These are phyloP conservation scores for Cantharis rustica DNA, from an alignment of 2,888 invertebrate genomes.

Conservation along the genomic window DNA sequence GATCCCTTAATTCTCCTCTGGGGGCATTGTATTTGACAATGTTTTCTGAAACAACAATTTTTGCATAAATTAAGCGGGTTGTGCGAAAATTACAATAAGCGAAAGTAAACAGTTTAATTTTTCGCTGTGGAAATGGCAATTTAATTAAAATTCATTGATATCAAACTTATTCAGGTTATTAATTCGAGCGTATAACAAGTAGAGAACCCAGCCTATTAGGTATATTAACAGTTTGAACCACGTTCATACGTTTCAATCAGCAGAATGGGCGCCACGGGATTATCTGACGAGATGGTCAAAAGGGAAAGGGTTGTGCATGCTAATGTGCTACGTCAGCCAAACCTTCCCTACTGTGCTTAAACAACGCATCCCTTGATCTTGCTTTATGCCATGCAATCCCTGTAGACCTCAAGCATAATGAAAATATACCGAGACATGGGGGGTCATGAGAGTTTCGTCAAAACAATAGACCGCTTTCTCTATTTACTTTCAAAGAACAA, in stretches of 20 bases:
- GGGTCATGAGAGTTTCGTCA: constrained; percentile 17
- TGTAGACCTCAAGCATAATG: constrained; percentile 31
- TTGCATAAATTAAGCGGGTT: not conserved
- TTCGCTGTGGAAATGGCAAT: not conserved
- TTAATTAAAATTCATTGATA: constrained; percentile 1
- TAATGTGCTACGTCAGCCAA: constrained; percentile 22
- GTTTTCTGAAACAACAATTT: constrained; percentile 61
- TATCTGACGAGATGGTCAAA: constrained; percentile 21
- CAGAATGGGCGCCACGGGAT: constrained; percentile 26
- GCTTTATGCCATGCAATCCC: constrained; percentile 31
- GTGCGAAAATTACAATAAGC: not conserved
- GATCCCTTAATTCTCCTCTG: constrained; percentile 66
- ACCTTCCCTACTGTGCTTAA: constrained; percentile 12
- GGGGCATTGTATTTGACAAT: constrained; percentile 71
- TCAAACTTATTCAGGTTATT: not conserved
- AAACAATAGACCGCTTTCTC: constrained; percentile 21
- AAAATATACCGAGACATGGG: constrained; percentile 35
- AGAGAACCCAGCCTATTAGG: constrained; percentile 1
- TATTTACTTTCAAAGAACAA: constrained; percentile 17
- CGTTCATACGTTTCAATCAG: constrained; percentile 30
- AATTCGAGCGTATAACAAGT: not conserved
- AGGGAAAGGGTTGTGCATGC: constrained; percentile 30
- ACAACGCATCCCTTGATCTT: constrained; percentile 31
- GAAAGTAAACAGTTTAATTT: not conserved
- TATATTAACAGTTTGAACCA: constrained; percentile 6